phyloP scores from a whole-genome alignment of 2,797 vertebrate species.

The Fistularia commersonii region DNA sequence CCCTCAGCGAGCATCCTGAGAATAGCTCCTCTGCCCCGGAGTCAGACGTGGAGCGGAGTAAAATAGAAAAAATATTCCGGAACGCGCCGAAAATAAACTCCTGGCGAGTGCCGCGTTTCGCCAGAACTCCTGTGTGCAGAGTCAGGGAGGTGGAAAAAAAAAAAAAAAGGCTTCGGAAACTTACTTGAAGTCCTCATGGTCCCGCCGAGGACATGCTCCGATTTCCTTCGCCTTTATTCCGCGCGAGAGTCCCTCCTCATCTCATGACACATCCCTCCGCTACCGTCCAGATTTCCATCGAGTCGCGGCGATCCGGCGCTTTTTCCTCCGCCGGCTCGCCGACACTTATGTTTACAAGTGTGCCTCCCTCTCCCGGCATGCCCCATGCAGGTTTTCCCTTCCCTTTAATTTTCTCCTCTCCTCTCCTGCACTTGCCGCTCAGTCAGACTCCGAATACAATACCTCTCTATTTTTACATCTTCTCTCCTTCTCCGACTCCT shows the following conservation, averaged over 20 bases:
- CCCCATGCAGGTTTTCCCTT: slow-evolving; percentile 59
- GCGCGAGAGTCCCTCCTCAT: slow-evolving; percentile 35
- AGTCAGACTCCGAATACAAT: slow-evolving; percentile 27
- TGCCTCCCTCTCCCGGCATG: slow-evolving; percentile 47
- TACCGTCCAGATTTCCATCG: slow-evolving; percentile 30
- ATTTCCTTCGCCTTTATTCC: slow-evolving; percentile 23
- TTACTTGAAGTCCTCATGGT: slow-evolving; percentile 69
- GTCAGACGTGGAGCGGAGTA: slow-evolving; percentile 44
- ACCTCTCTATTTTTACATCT: slow-evolving; percentile 31
- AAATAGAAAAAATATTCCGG: slow-evolving; percentile 10
- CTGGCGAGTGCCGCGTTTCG: slow-evolving; percentile 1
- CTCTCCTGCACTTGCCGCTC: slow-evolving; percentile 40
- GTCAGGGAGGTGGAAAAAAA: background rate
- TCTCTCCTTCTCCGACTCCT: background rate
- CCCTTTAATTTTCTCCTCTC: slow-evolving; percentile 24
- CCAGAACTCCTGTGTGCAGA: background rate
- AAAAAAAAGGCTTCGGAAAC: slow-evolving; percentile 26
- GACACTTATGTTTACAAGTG: slow-evolving; percentile 46
- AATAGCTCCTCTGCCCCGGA: slow-evolving; percentile 53
- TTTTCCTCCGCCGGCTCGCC: slow-evolving; percentile 18
- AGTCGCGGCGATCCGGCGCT: slow-evolving; percentile 13
- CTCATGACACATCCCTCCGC: slow-evolving; percentile 25
- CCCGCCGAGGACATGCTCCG: slow-evolving; percentile 37
- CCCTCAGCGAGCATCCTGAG: slow-evolving; percentile 51
- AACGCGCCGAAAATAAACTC: slow-evolving; percentile 37